Evolutionary conservation across 2,113 vertebrate genomes (phyloP).

Genomic region (Tyto alba): DNA sequence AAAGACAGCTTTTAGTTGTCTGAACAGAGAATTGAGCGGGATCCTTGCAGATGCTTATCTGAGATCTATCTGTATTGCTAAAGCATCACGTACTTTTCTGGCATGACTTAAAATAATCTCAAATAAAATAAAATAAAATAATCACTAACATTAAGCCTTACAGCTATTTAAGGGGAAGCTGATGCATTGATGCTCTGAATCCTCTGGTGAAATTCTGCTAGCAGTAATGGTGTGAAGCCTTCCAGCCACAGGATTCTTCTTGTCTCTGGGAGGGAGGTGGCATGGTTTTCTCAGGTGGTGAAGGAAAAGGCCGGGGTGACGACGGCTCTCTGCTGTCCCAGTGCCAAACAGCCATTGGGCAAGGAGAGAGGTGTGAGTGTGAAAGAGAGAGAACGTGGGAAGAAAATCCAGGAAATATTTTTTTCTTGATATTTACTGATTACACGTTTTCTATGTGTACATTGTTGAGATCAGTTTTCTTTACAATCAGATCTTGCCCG

Average conservation of each 20-base stretch:
- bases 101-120: background rate
- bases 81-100: background rate
- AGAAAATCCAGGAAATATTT: background rate
- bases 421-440: background rate
- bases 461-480: background rate
- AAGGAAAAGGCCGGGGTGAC: background rate
- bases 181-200: background rate
- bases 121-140: background rate
- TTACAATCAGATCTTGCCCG: background rate
- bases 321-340: background rate
- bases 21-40: background rate
- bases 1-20: background rate
- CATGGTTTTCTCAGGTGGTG: background rate
- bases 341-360: background rate
- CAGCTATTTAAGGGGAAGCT: background rate
- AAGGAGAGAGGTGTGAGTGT: background rate
- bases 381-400: background rate
- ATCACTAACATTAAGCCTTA: background rate
- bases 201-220: background rate
- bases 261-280: background rate
- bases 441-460: background rate
- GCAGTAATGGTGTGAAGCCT: background rate
- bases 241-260: background rate
- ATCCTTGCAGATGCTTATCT: background rate
- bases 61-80: background rate